Evolutionary conservation across 1,140 invertebrate species (phyloP).

Genomic region (Meteorus sp.): DNA sequence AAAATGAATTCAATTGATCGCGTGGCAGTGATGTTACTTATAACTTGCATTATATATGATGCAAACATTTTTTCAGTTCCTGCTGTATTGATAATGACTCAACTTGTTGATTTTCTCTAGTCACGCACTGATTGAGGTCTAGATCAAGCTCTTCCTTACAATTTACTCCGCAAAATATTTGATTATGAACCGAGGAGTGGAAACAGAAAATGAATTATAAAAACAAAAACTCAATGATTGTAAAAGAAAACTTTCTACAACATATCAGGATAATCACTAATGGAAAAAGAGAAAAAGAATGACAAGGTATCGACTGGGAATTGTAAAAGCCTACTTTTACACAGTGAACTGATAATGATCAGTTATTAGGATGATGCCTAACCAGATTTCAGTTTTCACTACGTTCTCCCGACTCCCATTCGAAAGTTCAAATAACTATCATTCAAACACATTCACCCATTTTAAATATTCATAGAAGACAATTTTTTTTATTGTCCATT

Average conservation of each 20-base stretch:
- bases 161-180: neutral
- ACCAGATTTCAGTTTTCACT: no score
- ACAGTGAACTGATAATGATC: no score
- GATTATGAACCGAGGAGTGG: conserved; percentile 6
- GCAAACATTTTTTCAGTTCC: no score
- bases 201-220: conserved; percentile 11
- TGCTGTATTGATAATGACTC: conserved; percentile 20
- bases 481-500: no score
- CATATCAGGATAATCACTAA: neutral
- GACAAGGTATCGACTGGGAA: no score
- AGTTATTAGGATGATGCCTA: no score
- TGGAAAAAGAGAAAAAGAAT: no score
- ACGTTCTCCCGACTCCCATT: conserved; percentile 4
- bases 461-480: no score
- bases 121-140: conserved; percentile 32
- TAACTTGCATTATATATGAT: neutral
- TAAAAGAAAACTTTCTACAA: neutral
- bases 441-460: no score
- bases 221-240: conserved; percentile 11
- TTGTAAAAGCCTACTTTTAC: no score
- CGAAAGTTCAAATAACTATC: no score
- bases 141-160: conserved; percentile 27
- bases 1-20: neutral
- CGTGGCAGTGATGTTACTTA: neutral
- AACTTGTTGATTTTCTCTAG: conserved; percentile 28